Evolutionary conservation across 2,888 invertebrate species (phyloP), one percentile per base, ranked within the genome.

Genomic region (Trilocha varians): DNA sequence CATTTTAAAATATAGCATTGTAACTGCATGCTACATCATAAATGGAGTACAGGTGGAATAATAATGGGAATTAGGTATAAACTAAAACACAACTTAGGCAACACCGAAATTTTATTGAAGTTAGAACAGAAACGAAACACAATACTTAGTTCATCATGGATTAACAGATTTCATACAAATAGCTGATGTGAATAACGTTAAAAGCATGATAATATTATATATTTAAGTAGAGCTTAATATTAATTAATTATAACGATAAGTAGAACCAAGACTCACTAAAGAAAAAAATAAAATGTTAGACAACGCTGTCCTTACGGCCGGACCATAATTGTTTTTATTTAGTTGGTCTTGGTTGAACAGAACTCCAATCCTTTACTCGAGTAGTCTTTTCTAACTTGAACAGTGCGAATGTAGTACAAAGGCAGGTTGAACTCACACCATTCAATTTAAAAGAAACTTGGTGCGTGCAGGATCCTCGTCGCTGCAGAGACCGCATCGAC

Each of bases 221-320:
- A 37, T 45, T 45, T n/a, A n/a, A n/a, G n/a, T 46, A 44, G 40
- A 46, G 34, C 45, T 40, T 40, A 51, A 59, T 62, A 35, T 57
- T 71, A 60, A 63, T 55, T 56, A 67, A 63, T 59, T 58, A 57
- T 70, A 68, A 73, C 65, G 72, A 73, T 62, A 67, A 74, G 83
- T 84, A 80, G 77, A 85, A 86, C 86, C 87, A 86, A 87, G 87
- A 87, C 86, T 79, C 78, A 87, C 87, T 86, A 86, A 87, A 86
- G 83, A 80, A 82, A 84, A 76, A 64, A 58, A 52, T 52, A 76
- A 63, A 73, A 71, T 52, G 61, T 56, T 65, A 57, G 70, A 70
- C 56, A 17, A 11, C 63, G 57, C 63, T 66, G 69, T 62, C 74
- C 65, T 58, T 61, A 59, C 66, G 54, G 53, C 55, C 52, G 63